These are phyloP conservation scores for Raphicerus campestris DNA, from an alignment of 2,113 vertebrate genomes.

Conservation along the genomic window DNA sequence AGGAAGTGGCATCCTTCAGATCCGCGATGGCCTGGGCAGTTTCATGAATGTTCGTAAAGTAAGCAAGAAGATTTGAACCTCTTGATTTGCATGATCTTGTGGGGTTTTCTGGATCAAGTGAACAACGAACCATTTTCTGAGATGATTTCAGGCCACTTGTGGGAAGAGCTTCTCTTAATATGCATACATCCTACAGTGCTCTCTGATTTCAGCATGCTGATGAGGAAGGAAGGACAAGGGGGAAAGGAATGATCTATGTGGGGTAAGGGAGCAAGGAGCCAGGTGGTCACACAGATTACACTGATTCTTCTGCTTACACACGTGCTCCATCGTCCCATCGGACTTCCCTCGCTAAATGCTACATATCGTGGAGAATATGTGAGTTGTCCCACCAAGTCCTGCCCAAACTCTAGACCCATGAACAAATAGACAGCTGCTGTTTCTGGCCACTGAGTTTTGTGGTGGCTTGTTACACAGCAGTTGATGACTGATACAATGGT, in stretches of 20 bases:
- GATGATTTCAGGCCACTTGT: neutral
- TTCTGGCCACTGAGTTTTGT: neutral
- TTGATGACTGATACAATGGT: neutral
- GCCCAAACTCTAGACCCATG: neutral
- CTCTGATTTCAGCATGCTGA: neutral
- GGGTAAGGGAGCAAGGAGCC: neutral
- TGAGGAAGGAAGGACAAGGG: neutral
- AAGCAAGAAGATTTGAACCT: neutral
- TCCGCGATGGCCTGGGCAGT: neutral
- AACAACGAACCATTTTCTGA: neutral
- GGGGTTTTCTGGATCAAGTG: neutral
- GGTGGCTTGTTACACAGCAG: neutral
- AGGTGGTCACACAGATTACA: fast-evolving
- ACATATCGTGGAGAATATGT: neutral
- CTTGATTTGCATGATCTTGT: neutral
- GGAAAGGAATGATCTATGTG: neutral
- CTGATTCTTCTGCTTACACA: neutral
- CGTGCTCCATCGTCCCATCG: neutral
- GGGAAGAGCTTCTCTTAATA: neutral
- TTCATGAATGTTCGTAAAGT: neutral
- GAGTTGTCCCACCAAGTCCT: neutral
- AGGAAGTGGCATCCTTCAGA: neutral
- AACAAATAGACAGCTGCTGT: neutral
- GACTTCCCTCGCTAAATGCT: neutral
- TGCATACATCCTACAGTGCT: neutral